Base-by-base conservation (phyloP, 2,113 vertebrate species). In the Hippolais icterina region DNA sequence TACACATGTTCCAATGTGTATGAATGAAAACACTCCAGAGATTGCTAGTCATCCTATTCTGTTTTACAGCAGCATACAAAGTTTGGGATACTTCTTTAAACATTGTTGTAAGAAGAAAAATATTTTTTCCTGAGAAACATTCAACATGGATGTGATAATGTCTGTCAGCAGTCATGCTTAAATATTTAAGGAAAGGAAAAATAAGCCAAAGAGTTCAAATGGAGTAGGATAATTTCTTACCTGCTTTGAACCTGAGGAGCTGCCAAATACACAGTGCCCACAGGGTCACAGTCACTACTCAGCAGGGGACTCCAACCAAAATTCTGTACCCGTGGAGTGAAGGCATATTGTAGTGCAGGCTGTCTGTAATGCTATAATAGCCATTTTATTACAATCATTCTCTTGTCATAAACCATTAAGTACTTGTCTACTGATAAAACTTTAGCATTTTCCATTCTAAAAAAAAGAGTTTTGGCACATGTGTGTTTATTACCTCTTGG, bases 251-350 rank as follows among this genome's bases (percentile, higher is more conserved):
- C 54, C 37, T 87, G 84, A 94, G 5, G 17, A 95, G 15, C 44
- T 87, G 93, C 96, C 96, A 98, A 80, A 96, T 72, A 35, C 75
- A 70, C 33, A 98, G 54, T 0, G 6, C 84, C 28, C 77, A 72
- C 78, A 96, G 19, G 10, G 42, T 5, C 15, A 41, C 4, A 0
- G 86, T 95, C 83, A 96, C 66, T 37, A 79, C 29, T 19, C 61
- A 89, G 29, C 56, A 96, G 23, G 54, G 84, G 37, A 70, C 8
- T 33, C 68, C 95, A 81, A 87, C 69, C 75, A 96, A 44, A 31
- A 53, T 31, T 60, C 70, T 49, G 35, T 86, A 35, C 63, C 61
- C 54, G 2, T 19, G 35, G 19, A 78, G 35, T 41, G 72, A 86
- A 96, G 87, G 28, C 92, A 93, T 97, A 64, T 59, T 68, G 71